Base-by-base conservation (phyloP, 2,797 vertebrate genomes). In the Adrianichthys oophorus region DNA sequence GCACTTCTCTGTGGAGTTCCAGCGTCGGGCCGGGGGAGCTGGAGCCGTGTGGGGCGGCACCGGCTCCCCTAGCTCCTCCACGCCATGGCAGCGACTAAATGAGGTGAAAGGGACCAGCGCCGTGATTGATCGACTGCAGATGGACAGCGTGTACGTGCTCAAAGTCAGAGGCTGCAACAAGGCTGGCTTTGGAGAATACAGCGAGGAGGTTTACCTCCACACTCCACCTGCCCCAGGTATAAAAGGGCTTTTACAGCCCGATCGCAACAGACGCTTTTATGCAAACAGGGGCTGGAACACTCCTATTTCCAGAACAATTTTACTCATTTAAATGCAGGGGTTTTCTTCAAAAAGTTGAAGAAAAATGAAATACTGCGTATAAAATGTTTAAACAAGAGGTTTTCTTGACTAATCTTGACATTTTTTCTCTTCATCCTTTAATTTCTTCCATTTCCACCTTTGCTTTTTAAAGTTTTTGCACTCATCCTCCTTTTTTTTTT, bases 1-100 rank as follows among this genome's bases (percentile, higher is more conserved):
- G 96, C 95, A 98, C 83, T 99, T 95, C 83, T 96, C 95, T 0
- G 92, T 98, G 0, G 96, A 98, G 79, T 97, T 92, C 87, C 95
- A 96, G 76, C 92, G 94, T 19, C 94, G 94, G 0, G 92, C 94
- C 4, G 76, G 93, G 45, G 92, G 92, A 46, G 90, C 91, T 21
- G 94, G 93, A 2, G 93, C 93, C 7, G 88, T 93, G 2, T 92
- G 95, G 82, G 94, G 95, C 2, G 96, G 95, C 87, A 64, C 89
- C 76, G 90, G 78, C 83, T 94, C 85, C 72, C 91, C 83, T 65
- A 93, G 91, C 83, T 85, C 91, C 1, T 82, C 92, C 0, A 76
- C 87, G 12, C 85, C 92, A 1, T 99, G 97, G 97, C 95, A 94
- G 83, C 89, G 94, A 1, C 85, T 95, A 18, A 94, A 98, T 57